Base-by-base conservation (phyloP, 2,797 vertebrate genomes). In the Anniella stebbinsi region DNA sequence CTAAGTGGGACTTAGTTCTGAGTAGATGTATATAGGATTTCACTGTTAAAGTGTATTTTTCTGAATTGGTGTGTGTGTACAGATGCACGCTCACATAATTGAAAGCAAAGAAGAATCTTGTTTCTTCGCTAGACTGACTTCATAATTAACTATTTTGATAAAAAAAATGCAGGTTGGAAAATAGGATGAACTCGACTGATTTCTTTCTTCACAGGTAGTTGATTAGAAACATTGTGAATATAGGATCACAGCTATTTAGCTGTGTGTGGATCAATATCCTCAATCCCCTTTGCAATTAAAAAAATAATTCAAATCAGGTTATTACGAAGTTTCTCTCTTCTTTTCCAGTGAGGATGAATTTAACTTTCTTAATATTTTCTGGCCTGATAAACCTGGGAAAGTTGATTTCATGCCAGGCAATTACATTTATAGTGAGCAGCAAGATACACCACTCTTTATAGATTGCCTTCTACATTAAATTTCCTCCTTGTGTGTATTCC, bases 281-380 rank as follows among this genome's bases (percentile, higher is more conserved):
- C 48, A 91, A 88, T 67, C 0, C 0, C 23, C 17, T 93, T 90
- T 76, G 75, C 5, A 92, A 81, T 87, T 87, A 54, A 11, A 92
- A 84, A 88, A 66, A 78, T 51, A 41, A 57, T 73, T 80, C 69
- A 92, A 85, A 90, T 86, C 78, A 90, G 66, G 17, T 80, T 1
- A 8, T 84, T 54, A 70, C 41, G 30, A 92, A 82, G 85, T 86
- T 87, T 76, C 1, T 86, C 41, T 11, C 12, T 87, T 5, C 87
- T 88, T 13, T 45, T 67, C 0, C 7, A 87, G 1, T 3, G 89
- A 80, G 4, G 84, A 30, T 73, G 13, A 78, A 6, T 91, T 92
- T 69, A 86, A 78, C 17, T 93, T 86, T 89, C 54, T 83, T 30
- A 63, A 45, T 57, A 28, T 84, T 94, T 88, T 91, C 3, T 89